Evolutionary conservation across 2,113 vertebrate genomes (phyloP), one percentile per base, ranked within the genome.

Genomic region (Grus americana): DNA sequence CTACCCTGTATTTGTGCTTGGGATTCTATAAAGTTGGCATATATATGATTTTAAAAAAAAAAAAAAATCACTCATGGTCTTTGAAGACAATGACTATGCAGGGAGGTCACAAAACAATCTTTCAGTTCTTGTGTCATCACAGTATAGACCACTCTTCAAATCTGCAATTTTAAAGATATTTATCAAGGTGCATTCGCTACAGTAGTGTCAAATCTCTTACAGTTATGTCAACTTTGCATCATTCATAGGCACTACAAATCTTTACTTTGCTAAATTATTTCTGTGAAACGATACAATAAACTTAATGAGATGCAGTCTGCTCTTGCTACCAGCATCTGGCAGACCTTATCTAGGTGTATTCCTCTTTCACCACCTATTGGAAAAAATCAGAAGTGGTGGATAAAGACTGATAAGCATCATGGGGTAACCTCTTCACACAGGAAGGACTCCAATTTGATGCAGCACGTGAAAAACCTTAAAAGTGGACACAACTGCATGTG

Each of bases 171-270:
- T 36, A 71, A 81, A 93, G 5, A 14, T 16, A 74, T 30, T 68
- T 3, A 5, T n/a, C 17, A 49, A 57, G 36, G 6, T 86, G 14
- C 12, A 34, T 86, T 66, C 3, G 4, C 24, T 50, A 22, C 14
- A 66, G 20, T 27, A 74, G 2, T 20, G 4, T 13, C 30, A 61
- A 29, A 83, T 61, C 10, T 80, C 36, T 36, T 52, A 47, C 13
- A 68, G 40, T 59, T 83, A 32, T n/a, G 9, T 49, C 65, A 15
- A 15, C 8, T 92, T 85, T 93, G 15, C 11, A 36, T 78, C 3
- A 2, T 4, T 44, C 3, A 0, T 9, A 52, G 21, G 12, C 12
- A 66, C 27, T 8, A 73, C 7, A 40, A 2, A 36, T 73, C 52
- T 65, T 88, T 34, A 15, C 6, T 79, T 83, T 65, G 23, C 12